phyloP scores from a whole-genome alignment of 2,888 invertebrate species.

The Aphrophora alni region DNA sequence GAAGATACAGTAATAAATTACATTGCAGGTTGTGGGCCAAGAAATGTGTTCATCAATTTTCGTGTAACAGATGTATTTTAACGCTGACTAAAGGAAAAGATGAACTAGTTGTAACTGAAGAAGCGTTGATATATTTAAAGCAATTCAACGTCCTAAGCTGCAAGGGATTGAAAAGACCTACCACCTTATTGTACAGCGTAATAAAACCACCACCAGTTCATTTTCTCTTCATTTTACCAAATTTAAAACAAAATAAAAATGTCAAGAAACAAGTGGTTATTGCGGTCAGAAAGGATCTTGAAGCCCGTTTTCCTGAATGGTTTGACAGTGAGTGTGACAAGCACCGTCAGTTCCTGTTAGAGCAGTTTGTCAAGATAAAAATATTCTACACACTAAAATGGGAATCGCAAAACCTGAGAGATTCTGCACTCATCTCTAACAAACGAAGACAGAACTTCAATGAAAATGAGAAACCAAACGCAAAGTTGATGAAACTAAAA shows the following conservation, averaged over 20 bases:
- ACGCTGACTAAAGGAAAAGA: background rate
- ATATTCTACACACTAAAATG: conserved; percentile 16
- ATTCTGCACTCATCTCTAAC: background rate
- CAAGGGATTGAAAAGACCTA: too few relatives aligned
- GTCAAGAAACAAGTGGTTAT: background rate
- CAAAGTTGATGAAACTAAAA: too few relatives aligned
- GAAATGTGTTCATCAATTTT: background rate
- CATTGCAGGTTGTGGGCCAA: conserved; percentile 11
- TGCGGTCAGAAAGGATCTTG: background rate
- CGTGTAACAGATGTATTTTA: background rate
- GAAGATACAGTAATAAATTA: conserved; percentile 15
- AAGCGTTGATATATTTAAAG: background rate
- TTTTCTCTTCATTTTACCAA: too few relatives aligned
- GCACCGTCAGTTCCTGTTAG: conserved; percentile 7
- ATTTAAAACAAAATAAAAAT: too few relatives aligned
- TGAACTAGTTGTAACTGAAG: background rate
- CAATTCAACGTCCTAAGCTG: too few relatives aligned
- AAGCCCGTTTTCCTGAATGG: background rate
- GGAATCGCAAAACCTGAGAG: conserved; percentile 18
- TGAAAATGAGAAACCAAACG: too few relatives aligned
- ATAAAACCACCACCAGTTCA: too few relatives aligned
- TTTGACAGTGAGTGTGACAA: conserved; percentile 11
- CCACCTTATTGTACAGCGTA: too few relatives aligned
- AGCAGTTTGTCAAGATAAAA: conserved; percentile 6
- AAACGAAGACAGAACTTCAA: too few relatives aligned